Base-by-base conservation (phyloP, 2,888 invertebrate species). In the Campopleginae sp. region DNA sequence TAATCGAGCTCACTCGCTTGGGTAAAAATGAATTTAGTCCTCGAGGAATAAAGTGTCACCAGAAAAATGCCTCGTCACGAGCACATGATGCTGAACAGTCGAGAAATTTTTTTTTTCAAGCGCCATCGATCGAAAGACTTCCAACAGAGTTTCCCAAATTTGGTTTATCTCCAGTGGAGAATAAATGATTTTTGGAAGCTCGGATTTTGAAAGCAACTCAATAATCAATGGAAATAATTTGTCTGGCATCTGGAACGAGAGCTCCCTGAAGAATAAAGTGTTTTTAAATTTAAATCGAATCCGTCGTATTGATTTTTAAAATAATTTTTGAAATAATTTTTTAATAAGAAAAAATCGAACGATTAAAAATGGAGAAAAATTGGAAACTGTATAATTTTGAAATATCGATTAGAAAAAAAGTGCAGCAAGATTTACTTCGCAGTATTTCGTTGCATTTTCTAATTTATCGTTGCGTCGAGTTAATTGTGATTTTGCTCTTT, bases 401-500 rank as follows among this genome's bases (percentile, higher is more conserved):
- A 38, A 38, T 38, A 38, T 38, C 38, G 38, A 38, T 5, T 10
- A 38, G 8, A 10, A 38, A 38, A 38, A 38, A 38, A 8, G 38
- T 10, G 10, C 8, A 38, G 38, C 1, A 38, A 38, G 8, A 10
- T 38, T 75, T 71, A 63, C 31, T 71, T 65, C 68, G 72, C 70
- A 81, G 44, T 70, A 75, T 46, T 66, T 66, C 42, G 2, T 46
- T 4, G 0, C 19, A 4, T 33, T 66, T 44, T 12, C 23, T 19
- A 12, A 51, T 48, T 71, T 8, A 23, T 31, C 6, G 6, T 31
- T 33, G 54, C 14, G 6, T 70, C 10, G 2, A 17, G 27, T 27
- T 23, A 14, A 46, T 70, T 46, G 27, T 38, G 0, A 12, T 12
- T 58, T 82, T 63, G 72, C 27, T n/a, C n/a, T 58, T 46, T 79